Base-by-base conservation (phyloP, 1,140 invertebrate genomes). In the Hesperophylax magnus region DNA sequence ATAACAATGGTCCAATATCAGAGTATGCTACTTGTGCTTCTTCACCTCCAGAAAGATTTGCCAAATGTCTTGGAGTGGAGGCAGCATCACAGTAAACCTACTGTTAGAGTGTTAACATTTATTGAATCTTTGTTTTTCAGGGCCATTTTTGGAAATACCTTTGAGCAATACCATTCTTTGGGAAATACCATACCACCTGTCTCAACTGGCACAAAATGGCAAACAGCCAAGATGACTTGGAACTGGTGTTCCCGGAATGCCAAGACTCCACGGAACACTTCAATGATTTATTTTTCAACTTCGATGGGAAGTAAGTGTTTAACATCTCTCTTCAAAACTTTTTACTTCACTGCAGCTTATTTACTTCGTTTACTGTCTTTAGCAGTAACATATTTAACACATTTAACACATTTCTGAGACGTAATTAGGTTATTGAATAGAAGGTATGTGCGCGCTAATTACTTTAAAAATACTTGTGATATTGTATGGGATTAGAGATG, bases 171-270 rank as follows among this genome's bases (percentile, higher is more conserved):
- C n/a, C n/a, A n/a, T n/a, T 18, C 58, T 61, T 22, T n/a, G n/a
- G n/a, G n/a, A n/a, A n/a, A n/a, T n/a, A n/a, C n/a, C 58, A 24
- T 61, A 61, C 20, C 58, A 61, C 18, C 58, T 61, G 9, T 61
- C 7, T 8, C 2, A 61, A 61, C 24, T 61, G n/a, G n/a, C 58
- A 11, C 11, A 24, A 20, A 61, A 61, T 61, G 58, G 58, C 58
- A 4, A 24, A 20, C 11, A 47, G 39, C 11, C 9, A 47, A 47
- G 39, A n/a, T n/a, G n/a, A 47, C 39, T 8, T 47, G 58, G 58
- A 61, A 20, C 11, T 47, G 39, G 24, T 61, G 18, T 61, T 61
- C 24, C 24, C 58, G 20, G 18, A n/a, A 3, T 61, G 24, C 58
- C 58, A 24, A 20, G 20, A 61, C 1, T 61, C 58, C 0, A 24